Percentiles rank a stretch among this genome's conserved stretches.
Conservation (phyloP, 2,113 vertebrate genomes). For the Melospiza georgiana region DNA sequence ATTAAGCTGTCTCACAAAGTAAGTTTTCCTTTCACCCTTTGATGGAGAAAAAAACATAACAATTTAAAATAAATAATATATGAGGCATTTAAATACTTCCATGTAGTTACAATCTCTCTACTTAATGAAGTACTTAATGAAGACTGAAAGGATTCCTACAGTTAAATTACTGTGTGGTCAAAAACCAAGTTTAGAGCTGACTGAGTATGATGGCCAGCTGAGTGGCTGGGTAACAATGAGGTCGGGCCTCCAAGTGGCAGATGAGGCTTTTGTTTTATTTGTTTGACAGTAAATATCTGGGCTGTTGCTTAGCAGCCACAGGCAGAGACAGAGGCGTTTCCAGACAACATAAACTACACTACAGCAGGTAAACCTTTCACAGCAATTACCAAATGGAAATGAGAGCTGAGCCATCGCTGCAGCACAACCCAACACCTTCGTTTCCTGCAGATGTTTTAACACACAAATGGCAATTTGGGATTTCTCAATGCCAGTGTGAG, state of each 20-base stretch:
- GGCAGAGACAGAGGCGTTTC: constrained; percentile 32
- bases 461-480: not conserved
- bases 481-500: not conserved
- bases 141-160: not conserved
- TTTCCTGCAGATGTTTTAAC: constrained; percentile 30
- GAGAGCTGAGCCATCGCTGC: not conserved
- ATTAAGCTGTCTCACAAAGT: not conserved
- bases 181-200: not conserved
- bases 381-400: constrained; percentile 54
- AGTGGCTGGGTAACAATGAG: not conserved
- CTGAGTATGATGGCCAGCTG: not conserved
- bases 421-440: not conserved
- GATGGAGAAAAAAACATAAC: not conserved
- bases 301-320: constrained; percentile 66
- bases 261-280: constrained; percentile 61
- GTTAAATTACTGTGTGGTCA: not conserved
- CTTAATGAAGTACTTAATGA: not conserved
- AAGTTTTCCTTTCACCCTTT: not conserved
- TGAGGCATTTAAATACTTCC: not conserved
- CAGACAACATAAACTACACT: constrained; percentile 42
- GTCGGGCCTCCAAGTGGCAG: not conserved
- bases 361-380: constrained; percentile 53
- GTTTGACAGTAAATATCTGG: constrained; percentile 60
- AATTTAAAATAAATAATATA: constrained; percentile 8
- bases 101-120: not conserved